Conservation (phyloP, 2,888 invertebrate genomes). For the Deilephila porcellus region DNA sequence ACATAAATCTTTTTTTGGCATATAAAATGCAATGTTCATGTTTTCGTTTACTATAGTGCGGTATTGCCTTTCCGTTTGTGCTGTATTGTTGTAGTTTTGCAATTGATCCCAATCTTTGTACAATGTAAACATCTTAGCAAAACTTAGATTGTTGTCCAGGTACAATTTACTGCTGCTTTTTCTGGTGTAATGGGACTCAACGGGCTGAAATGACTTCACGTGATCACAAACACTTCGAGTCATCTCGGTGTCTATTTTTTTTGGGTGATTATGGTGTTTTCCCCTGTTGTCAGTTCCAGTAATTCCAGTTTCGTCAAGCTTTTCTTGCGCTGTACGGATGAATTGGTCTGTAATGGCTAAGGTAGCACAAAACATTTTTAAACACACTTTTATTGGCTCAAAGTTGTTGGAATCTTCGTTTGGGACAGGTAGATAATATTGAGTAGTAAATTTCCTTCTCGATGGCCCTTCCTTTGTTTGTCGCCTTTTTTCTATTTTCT, state of each 20-base stretch:
- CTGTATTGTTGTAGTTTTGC: too few relatives aligned
- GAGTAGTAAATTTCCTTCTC: not conserved
- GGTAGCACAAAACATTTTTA: too few relatives aligned
- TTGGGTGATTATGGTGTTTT: constrained; percentile 35
- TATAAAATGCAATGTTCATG: too few relatives aligned
- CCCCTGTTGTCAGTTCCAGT: constrained; percentile 33
- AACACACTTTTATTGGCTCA: too few relatives aligned
- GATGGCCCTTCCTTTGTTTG: not conserved
- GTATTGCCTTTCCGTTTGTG: too few relatives aligned
- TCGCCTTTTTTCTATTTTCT: constrained; percentile 4
- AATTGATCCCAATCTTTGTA: too few relatives aligned
- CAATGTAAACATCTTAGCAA: too few relatives aligned
- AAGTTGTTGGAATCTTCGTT: not conserved
- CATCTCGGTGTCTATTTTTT: constrained; percentile 28
- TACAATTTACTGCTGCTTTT: too few relatives aligned
- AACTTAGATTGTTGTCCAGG: too few relatives aligned
- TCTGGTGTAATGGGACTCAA: constrained; percentile 36
- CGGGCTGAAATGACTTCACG: constrained; percentile 32
- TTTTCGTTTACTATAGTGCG: too few relatives aligned
- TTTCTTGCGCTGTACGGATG: constrained; percentile 11
- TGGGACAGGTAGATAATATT: not conserved
- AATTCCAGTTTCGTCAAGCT: not conserved
- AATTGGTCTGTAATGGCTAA: constrained; percentile 4
- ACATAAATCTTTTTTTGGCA: too few relatives aligned
- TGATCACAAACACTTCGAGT: constrained; percentile 34